These are phyloP conservation scores for Drosophila putrida DNA, from an alignment of 2,888 invertebrate species.

Conservation along the genomic window DNA sequence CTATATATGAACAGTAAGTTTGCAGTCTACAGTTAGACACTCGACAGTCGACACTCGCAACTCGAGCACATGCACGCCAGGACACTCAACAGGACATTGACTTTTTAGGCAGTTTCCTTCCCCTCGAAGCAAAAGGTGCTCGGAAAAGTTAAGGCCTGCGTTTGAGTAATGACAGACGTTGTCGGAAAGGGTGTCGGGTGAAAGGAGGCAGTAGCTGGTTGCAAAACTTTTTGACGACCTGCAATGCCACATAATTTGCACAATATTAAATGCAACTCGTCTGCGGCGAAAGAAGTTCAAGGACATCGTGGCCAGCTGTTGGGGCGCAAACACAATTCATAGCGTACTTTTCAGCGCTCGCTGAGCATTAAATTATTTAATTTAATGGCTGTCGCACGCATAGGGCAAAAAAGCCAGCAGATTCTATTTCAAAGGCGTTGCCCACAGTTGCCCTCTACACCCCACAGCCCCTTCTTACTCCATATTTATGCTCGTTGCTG, in stretches of 20 bases:
- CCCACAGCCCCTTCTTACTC: not conserved
- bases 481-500: conserved; percentile 17
- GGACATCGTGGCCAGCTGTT: conserved; percentile 57
- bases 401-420: conserved; percentile 32
- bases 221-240: conserved; percentile 63
- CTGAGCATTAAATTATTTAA: conserved; percentile 70
- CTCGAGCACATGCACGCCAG: conserved; percentile 67
- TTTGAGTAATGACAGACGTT: conserved; percentile 63
- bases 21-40: conserved; percentile 46
- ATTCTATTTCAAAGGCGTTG: conserved; percentile 29
- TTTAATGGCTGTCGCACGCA: conserved; percentile 61
- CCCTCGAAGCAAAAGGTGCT: conserved; percentile 39
- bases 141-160: conserved; percentile 59
- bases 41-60: conserved; percentile 15
- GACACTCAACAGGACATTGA: conserved; percentile 71
- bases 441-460: not conserved
- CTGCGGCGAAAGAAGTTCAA: conserved; percentile 57
- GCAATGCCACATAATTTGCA: conserved; percentile 70
- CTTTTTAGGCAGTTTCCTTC: conserved; percentile 62
- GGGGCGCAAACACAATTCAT: conserved; percentile 29
- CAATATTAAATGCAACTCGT: conserved; percentile 61
- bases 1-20: conserved; percentile 62
- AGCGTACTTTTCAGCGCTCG: conserved; percentile 40
- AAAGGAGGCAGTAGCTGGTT: not conserved
- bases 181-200: not conserved